Evolutionary conservation across 92 coral and sea anemone species (phyloP).

Genomic region (Anthopleura xanthogrammica): DNA sequence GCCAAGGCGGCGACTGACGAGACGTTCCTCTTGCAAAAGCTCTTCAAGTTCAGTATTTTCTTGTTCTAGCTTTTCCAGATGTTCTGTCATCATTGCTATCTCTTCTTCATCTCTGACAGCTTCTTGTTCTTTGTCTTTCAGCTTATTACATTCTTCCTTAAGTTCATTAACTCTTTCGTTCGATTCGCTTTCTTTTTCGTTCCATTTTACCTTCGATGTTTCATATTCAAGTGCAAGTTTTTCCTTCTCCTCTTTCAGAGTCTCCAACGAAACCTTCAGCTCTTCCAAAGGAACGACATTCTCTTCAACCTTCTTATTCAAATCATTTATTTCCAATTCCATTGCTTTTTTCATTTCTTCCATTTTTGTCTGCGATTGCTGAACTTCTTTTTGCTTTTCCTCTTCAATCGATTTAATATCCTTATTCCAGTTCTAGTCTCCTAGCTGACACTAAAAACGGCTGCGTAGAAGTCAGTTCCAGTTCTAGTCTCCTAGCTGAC

Average conservation of each 20-base stretch:
- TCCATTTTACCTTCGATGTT: conserved; percentile 26
- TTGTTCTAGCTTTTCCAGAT: conserved; percentile 32
- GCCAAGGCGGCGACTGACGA: conserved; percentile 69
- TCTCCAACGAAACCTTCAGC: conserved; percentile 24
- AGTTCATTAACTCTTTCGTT: conserved; percentile 42
- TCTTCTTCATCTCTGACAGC: conserved; percentile 41
- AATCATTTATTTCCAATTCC: conserved; percentile 36
- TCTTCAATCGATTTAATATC: conserved; percentile 1
- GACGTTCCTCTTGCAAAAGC: conserved; percentile 55
- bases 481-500: too few species aligned
- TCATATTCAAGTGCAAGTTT: conserved; percentile 21
- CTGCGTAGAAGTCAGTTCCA: too few species aligned
- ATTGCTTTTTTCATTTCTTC: conserved; percentile 29
- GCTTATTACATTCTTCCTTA: conserved; percentile 53
- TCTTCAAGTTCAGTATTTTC: conserved; percentile 55
- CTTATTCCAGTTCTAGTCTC: too few species aligned
- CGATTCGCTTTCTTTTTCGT: conserved; percentile 40
- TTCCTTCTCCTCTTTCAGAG: conserved; percentile 37
- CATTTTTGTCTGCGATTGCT: conserved; percentile 20
- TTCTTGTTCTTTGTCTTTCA: conserved; percentile 51
- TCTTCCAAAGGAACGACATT: conserved; percentile 20
- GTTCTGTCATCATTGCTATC: conserved; percentile 36
- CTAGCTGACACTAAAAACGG: too few species aligned
- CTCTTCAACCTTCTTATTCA: conserved; percentile 41
- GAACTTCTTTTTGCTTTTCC: conserved; percentile 13